A percentile compares a stretch with the other conserved stretches of the same genome.
Evolutionary conservation across 2,113 vertebrate genomes (phyloP).

Genomic region (Thalassoma bifasciatum): DNA sequence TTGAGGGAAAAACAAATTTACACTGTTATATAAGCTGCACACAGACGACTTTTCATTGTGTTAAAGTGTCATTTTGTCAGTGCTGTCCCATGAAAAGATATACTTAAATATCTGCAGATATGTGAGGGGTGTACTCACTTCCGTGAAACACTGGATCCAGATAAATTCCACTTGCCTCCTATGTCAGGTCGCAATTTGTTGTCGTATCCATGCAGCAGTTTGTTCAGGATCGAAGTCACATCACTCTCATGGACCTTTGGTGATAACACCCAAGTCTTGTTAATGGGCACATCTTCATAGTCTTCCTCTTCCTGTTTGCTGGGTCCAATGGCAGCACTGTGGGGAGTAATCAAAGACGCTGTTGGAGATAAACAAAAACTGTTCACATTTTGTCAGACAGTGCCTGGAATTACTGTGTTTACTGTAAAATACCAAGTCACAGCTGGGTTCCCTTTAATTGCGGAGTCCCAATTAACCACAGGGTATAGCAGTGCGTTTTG

Average conservation of each 20-base stretch:
- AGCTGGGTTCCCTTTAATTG: too few species aligned
- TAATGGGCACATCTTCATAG: conserved; percentile 92
- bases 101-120: too few species aligned
- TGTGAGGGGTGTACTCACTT: too few species aligned
- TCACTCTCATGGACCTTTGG: conserved; percentile 96
- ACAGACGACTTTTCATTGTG: too few species aligned
- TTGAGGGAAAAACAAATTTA: too few species aligned
- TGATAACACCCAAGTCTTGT: conserved; percentile 97
- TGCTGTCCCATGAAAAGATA: too few species aligned
- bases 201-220: conserved; percentile 94
- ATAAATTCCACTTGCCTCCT: conserved; percentile 85
- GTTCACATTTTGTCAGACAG: too few species aligned
- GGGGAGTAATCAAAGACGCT: conserved; percentile 4
- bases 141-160: too few species aligned
- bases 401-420: background rate
- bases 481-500: too few species aligned
- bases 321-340: conserved; percentile 80
- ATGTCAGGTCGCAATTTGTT: conserved; percentile 97
- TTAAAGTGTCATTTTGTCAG: too few species aligned
- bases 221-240: conserved; percentile 94
- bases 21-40: too few species aligned
- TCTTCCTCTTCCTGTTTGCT: conserved; percentile 95
- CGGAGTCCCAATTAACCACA: too few species aligned
- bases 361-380: background rate
- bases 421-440: background rate